Base-by-base conservation (phyloP, 2,113 vertebrate genomes). In the Dicaeum eximium region DNA sequence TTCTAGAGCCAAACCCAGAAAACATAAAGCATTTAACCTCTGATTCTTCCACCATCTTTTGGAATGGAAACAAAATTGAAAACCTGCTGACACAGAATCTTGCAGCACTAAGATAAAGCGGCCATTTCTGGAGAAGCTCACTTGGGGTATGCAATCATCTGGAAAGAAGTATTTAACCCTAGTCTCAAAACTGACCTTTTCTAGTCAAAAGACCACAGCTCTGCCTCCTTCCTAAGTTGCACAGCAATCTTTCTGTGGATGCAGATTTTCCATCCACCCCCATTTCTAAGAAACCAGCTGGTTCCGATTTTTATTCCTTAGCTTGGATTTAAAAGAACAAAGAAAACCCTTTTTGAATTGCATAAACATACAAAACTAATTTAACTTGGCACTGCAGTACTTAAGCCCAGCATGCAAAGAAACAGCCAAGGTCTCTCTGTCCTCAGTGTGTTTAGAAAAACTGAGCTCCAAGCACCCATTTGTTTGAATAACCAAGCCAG, bases 251-350 rank as follows among this genome's bases (percentile, higher is more conserved):
- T 81, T 61, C 82, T 84, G 83, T 72, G 80, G 77, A 88, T 80
- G 73, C 1, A 48, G 80, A 62, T 72, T 90, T 96, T 96, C 90
- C 48, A 71, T 70, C 92, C 75, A 80, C 75, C 40, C 83, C 48
- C 66, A 90, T 9, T 50, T 69, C 87, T 51, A 80, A 51, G 75
- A 95, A 93, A 72, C 64, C 96, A 96, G 93, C 91, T 95, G 88
- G 94, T 96, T 95, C 90, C 5, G 24, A 96, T 95, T 96, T 95
- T 93, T 96, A 73, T 90, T 93, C 72, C 93, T 88, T 93, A 90
- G 53, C 75, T 93, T 81, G 72, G 88, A 88, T 90, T 93, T 93
- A 80, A 92, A 96, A 90, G 94, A 95, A 95, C 93, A 96, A 95
- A 95, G 94, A 86, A 94, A 93, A 25, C 37, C 48, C 60, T 74